Base-by-base conservation (phyloP, 2,797 vertebrate species). In the Saguinus oedipus region DNA sequence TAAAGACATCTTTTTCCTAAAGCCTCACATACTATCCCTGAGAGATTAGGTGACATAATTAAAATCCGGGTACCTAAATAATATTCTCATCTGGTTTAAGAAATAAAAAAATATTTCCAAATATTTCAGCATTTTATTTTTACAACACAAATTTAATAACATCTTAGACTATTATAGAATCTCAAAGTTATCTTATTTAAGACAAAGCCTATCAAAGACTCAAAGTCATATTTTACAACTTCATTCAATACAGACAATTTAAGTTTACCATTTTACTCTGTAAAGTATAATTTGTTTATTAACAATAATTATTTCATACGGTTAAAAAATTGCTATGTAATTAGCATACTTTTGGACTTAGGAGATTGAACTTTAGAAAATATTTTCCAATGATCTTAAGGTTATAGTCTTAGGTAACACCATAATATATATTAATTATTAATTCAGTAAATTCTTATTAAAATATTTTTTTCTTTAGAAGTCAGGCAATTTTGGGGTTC, bases 301-400 rank as follows among this genome's bases (percentile, higher is more conserved):
- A 95, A 68, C 26, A 53, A 85, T 78, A 88, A 87, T 92, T 87
- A 75, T 81, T 85, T 92, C 1, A 55, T 12, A 89, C 59, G 20
- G 12, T 55, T 93, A 82, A 85, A 87, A 96, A 91, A 93, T 10
- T 95, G 50, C 22, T 59, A 96, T 84, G 78, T 46, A 95, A 92
- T 50, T 86, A 64, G 50, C 20, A 82, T 90, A 90, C 33, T 75
- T 94, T 84, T 79, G 5, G 33, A 93, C 33, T 92, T 79, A 83
- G 61, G 36, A 96, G 26, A 59, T 0, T 88, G 3, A 93, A 94
- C 50, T 94, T 93, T 44, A 72, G 55, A 61, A 94, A 93, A 96
- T 26, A 59, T 87, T 96, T 80, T 94, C 46, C 75, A 92, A 93
- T 9, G 24, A 93, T 84, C 80, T 90, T n/a, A 88, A 89, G 27